A percentile compares a stretch with the other conserved stretches of the same genome.
Evolutionary conservation across 2,113 vertebrate species (phyloP).

Genomic region (Nibea coibor): DNA sequence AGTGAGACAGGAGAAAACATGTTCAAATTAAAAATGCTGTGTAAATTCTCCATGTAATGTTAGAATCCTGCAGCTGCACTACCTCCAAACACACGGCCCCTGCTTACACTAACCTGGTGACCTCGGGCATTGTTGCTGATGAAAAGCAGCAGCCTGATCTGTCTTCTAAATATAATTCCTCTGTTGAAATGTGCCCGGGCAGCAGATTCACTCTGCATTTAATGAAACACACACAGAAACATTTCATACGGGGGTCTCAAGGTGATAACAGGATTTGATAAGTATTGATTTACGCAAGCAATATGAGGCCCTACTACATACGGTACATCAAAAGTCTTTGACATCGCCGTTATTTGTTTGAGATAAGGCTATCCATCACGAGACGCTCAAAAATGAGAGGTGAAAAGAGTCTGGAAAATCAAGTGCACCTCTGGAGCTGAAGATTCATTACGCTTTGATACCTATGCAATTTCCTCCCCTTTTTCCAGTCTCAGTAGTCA

Average conservation of each 20-base stretch:
- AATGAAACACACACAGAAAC: constrained; percentile 62
- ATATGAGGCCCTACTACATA: constrained; percentile 66
- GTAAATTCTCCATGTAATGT: constrained; percentile 25
- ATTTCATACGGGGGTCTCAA: constrained; percentile 60
- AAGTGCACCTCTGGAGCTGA: neutral
- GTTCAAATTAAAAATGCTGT: constrained; percentile 56
- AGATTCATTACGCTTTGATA: constrained; percentile 46
- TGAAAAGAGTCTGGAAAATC: constrained; percentile 13
- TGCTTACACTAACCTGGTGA: constrained; percentile 35
- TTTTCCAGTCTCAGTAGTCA: constrained; percentile 13
- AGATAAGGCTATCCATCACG: constrained; percentile 67
- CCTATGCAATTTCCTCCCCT: constrained; percentile 16
- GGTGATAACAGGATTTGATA: constrained; percentile 76
- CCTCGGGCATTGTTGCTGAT: constrained; percentile 38
- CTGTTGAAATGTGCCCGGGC: constrained; percentile 53
- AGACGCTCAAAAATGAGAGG: constrained; percentile 24
- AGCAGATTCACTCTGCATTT: constrained; percentile 61
- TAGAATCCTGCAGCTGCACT: constrained; percentile 44
- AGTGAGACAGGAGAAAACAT: constrained; percentile 12
- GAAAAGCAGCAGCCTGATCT: constrained; percentile 51
- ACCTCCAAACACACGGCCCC: constrained; percentile 23
- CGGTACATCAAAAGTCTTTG: constrained; percentile 64
- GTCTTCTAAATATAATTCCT: constrained; percentile 59
- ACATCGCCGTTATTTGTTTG: constrained; percentile 60
- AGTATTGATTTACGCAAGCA: constrained; percentile 75